Evolutionary conservation across 2,113 vertebrate genomes (phyloP), one percentile per base, ranked within the genome.

Genomic region (Toxostoma redivivum): DNA sequence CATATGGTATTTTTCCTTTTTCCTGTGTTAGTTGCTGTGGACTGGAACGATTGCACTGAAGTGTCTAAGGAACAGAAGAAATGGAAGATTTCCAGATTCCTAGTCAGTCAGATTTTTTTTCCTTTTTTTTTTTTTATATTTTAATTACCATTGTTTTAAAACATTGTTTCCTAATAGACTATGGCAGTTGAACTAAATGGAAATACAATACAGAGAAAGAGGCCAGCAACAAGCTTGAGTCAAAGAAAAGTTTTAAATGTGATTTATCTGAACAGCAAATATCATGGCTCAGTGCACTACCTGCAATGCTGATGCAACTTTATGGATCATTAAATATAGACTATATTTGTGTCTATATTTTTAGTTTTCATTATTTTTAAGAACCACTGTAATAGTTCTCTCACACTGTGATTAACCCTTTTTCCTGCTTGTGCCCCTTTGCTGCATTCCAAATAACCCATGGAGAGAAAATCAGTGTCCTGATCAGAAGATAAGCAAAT

Each of bases 401-500:
- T 84, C 23, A 48, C 42, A 50, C 15, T 71, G 31, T 66, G 42
- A 66, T 84, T 94, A 89, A 67, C 44, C 10, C 33, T 90, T 87
- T 81, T 44, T 71, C 40, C 35, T 84, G 9, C 51, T 51, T 89
- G 15, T 58, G 8, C 5, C 9, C 9, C 30, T 64, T 27, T 76
- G 2, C 28, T 71, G 8, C 12, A 74, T 47, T 62, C n/a, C 44
- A 80, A 90, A 69, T 48, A 72, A 62, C 7, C 14, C 28, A 48
- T 0, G 1, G 19, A 77, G 28, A 73, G 5, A 20, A 45, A 81
- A 83, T 71, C 56, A 71, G 8, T 30, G 30, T 47, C 15, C 38
- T 74, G 47, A 91, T 54, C 42, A 81, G 12, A 89, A 70, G 72
- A 77, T 45, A 73, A 83, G 37, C 48, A 86, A 86, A 78, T 84